Evolutionary conservation across 2,888 invertebrate species (phyloP).

Genomic region (Ichneumoninae sp.): DNA sequence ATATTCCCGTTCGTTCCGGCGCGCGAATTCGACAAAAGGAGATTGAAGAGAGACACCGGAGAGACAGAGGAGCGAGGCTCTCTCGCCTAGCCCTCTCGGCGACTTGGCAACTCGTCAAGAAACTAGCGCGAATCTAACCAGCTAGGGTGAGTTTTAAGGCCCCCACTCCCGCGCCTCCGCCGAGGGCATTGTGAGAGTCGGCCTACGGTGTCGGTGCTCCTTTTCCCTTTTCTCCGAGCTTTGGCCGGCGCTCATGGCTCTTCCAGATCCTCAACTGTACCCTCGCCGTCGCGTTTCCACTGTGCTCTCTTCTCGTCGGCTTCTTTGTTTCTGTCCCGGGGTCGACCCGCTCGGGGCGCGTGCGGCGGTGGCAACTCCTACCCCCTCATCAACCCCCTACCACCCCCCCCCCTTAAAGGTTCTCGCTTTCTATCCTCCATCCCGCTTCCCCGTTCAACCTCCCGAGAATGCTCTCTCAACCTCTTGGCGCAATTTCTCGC

Average conservation of each 20-base stretch:
- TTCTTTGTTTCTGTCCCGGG: constrained; percentile 74
- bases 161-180: constrained; percentile 15
- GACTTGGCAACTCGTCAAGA: constrained; percentile 84
- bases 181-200: constrained; percentile 70
- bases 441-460: not conserved
- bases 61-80: constrained; percentile 59
- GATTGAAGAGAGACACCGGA: constrained; percentile 50
- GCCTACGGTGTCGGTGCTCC: constrained; percentile 46
- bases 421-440: not conserved
- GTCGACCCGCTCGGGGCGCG: constrained; percentile 74
- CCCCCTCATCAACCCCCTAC: not conserved
- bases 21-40: constrained; percentile 67
- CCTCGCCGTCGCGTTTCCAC: constrained; percentile 67
- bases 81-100: constrained; percentile 75
- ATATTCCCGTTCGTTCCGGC: constrained; percentile 56
- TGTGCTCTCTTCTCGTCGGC: constrained; percentile 69
- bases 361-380: constrained; percentile 36
- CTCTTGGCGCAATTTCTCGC: constrained; percentile 39
- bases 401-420: not conserved
- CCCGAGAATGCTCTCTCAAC: constrained; percentile 1
- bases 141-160: constrained; percentile 63
- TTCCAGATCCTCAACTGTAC: constrained; percentile 19
- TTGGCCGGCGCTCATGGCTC: constrained; percentile 25
- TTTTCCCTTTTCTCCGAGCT: constrained; percentile 39
- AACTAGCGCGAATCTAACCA: constrained; percentile 83